These are phyloP conservation scores for Carabus problematicus DNA, from an alignment of 2,888 invertebrate species.

Conservation along the genomic window DNA sequence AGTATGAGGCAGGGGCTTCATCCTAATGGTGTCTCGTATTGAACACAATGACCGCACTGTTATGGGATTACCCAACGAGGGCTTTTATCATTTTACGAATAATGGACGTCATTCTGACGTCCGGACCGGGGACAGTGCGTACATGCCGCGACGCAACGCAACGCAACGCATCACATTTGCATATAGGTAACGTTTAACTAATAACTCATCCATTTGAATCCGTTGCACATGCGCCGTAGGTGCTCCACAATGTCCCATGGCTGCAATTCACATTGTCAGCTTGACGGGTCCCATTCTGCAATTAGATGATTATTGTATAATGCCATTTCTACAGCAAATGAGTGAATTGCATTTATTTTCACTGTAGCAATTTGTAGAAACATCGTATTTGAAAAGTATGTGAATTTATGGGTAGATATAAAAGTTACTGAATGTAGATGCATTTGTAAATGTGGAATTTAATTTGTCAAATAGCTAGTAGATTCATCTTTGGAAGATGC, in stretches of 20 bases:
- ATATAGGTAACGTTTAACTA: constrained; percentile 13
- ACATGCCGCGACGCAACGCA: neutral
- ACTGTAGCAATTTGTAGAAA: neutral
- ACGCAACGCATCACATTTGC: neutral
- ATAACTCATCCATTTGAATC: constrained; percentile 9
- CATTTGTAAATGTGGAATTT: too few relatives aligned
- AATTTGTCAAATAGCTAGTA: too few relatives aligned
- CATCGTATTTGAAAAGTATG: neutral
- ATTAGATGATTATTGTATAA: neutral
- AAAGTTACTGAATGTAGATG: too few relatives aligned
- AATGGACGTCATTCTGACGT: constrained; percentile 9
- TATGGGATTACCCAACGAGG: constrained; percentile 20
- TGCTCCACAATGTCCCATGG: too few relatives aligned
- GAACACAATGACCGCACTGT: constrained; percentile 22
- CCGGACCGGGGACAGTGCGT: neutral
- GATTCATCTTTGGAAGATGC: too few relatives aligned
- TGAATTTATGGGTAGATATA: neutral
- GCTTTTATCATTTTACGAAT: constrained; percentile 21
- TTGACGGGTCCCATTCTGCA: too few relatives aligned
- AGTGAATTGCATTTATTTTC: neutral
- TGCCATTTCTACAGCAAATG: neutral
- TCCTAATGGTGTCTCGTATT: constrained; percentile 8
- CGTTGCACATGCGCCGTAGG: neutral
- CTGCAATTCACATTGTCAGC: too few relatives aligned
- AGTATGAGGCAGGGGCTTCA: neutral